Evolutionary conservation across 92 coral and sea anemone species (phyloP).

Genomic region (Porites evermanni): DNA sequence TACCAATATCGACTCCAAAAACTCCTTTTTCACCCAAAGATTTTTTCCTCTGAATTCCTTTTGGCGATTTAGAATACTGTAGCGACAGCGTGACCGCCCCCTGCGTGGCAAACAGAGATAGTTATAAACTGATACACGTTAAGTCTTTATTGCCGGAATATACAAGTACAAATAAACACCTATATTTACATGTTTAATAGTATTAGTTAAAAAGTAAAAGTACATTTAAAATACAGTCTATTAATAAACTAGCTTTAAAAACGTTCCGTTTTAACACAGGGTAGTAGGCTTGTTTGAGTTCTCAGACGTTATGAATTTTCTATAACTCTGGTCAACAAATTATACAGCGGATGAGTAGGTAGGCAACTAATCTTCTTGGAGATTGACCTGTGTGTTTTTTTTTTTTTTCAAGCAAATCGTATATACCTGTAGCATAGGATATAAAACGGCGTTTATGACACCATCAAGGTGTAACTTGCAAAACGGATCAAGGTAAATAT

Average conservation of each 20-base stretch:
- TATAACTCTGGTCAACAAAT: background rate
- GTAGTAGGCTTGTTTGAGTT: too few relatives aligned
- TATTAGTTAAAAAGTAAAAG: background rate
- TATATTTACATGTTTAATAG: background rate
- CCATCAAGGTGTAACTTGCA: background rate
- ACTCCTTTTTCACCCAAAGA: constrained; percentile 87
- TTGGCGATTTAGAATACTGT: constrained; percentile 88
- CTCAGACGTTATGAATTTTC: background rate
- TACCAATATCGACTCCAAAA: constrained; percentile 92
- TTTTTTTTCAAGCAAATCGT: too few relatives aligned
- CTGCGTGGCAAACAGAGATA: constrained; percentile 44
- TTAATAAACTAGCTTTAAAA: too few relatives aligned
- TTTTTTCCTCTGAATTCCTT: constrained; percentile 90
- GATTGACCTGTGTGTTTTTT: too few relatives aligned
- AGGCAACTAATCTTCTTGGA: too few relatives aligned
- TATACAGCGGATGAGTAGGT: too few relatives aligned
- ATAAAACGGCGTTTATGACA: too few relatives aligned
- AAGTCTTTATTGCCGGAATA: background rate
- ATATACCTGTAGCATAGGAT: too few relatives aligned
- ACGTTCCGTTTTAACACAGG: too few relatives aligned
- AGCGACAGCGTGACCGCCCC: constrained; percentile 95
- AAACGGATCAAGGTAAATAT: background rate
- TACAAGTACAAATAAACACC: too few relatives aligned
- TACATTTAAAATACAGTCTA: background rate
- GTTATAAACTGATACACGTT: background rate